A percentile compares a stretch with the other conserved stretches of the same genome.
These are phyloP conservation scores for Leuciscus waleckii DNA, from an alignment of 2,797 vertebrate species.

Conservation along the genomic window DNA sequence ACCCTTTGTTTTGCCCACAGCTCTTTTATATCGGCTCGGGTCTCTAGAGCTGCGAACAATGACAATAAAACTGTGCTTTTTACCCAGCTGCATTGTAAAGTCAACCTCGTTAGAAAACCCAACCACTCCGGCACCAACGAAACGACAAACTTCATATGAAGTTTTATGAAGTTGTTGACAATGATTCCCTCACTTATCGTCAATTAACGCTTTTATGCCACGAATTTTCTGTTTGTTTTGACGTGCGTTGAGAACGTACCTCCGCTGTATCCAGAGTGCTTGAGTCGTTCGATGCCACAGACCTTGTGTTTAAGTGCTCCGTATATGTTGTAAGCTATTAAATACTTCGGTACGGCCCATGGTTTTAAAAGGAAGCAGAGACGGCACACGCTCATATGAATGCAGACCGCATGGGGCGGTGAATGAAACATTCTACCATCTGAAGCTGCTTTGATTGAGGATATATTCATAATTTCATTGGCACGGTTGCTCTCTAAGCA, in stretches of 20 bases:
- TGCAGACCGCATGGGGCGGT: slow-evolving; percentile 3
- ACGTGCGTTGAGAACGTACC: background rate
- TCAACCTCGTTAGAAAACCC: slow-evolving; percentile 24
- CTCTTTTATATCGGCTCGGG: slow-evolving; percentile 17
- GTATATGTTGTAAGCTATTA: slow-evolving; percentile 22
- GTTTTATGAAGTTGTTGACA: slow-evolving; percentile 14
- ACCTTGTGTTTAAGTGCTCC: slow-evolving; percentile 43
- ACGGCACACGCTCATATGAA: background rate
- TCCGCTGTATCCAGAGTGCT: background rate
- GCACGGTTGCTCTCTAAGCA: slow-evolving; percentile 47
- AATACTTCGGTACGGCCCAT: background rate
- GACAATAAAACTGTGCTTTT: background rate
- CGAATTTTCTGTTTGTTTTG: slow-evolving; percentile 15
- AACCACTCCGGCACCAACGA: background rate
- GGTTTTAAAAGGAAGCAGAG: slow-evolving; percentile 35
- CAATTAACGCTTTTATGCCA: background rate
- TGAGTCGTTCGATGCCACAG: slow-evolving; percentile 6
- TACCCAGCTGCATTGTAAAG: slow-evolving; percentile 20
- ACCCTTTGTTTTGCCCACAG: slow-evolving; percentile 18
- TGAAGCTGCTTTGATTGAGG: slow-evolving; percentile 39
- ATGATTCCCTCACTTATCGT: background rate
- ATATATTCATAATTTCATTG: slow-evolving; percentile 34
- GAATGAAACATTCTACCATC: slow-evolving; percentile 39
- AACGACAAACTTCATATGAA: background rate
- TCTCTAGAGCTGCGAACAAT: slow-evolving; percentile 26